Evolutionary conservation across 1,140 invertebrate species (phyloP), one percentile per base, ranked within the genome.

Genomic region (Heliconius himera): DNA sequence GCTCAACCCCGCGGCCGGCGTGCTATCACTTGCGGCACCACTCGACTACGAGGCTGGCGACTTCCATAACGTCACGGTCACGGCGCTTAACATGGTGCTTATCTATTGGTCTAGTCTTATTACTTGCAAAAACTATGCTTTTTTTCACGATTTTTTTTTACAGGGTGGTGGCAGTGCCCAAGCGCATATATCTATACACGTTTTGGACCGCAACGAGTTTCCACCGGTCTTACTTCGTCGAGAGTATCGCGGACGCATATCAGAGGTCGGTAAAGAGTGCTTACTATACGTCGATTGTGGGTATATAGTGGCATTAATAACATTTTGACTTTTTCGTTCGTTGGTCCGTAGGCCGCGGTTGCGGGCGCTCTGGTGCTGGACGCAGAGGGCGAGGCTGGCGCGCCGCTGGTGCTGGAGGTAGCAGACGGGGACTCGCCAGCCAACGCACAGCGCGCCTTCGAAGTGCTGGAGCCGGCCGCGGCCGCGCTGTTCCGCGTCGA

Each of bases 131-230:
- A 29, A 66, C 0, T 11, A 66, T 3, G 2, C 0, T 3, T 8
- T 16, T 13, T 66, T 66, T 66, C 26, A 66, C 60, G 11, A 16
- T 13, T 16, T 13, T 29, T 8, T 16, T 66, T 66, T 66, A 13
- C 90, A 96, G 96, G 97, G 97, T 33, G 96, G 97, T 18, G 96
- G 96, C 16, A 95, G 95, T 26, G 96, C 97, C 0, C 88, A 83
- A 4, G 97, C 96, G 78, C 96, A 95, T 83, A 95, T 98, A 16
- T 95, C 96, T n/a, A 95, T 98, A 22, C 97, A 97, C 89, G 96
- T 98, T 73, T 91, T 97, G 74, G 97, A 98, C 90, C 95, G 95
- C 82, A 98, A 99, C 94, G 98, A 99, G 91, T 98, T 98, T 94
- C 93, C 96, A n/a, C 98, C 98, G 97, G 98, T 22, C 94, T 95